Evolutionary conservation across 2,797 vertebrate species (phyloP).

Genomic region (Amniataba percoides): DNA sequence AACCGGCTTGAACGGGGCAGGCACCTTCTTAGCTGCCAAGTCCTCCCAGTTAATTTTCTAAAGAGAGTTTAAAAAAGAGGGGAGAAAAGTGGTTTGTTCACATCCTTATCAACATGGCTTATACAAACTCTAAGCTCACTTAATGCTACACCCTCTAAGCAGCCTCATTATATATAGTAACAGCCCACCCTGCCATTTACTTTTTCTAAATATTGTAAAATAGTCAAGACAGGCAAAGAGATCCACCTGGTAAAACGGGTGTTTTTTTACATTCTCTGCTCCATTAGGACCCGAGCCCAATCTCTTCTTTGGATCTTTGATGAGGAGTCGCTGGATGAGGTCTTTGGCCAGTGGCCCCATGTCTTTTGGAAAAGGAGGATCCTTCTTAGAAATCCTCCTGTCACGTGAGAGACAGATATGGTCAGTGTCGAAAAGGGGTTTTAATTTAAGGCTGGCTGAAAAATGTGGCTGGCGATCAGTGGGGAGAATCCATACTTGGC

Average conservation of each 20-base stretch:
- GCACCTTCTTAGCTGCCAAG: constrained; percentile 94
- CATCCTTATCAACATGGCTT: background rate
- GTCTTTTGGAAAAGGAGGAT: constrained; percentile 95
- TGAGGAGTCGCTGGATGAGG: constrained; percentile 92
- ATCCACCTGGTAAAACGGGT: constrained; percentile 95
- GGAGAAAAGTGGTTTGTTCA: background rate
- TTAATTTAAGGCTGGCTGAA: background rate
- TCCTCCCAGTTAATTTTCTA: constrained; percentile 98
- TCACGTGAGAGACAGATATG: constrained; percentile 53
- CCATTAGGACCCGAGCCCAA: constrained; percentile 92
- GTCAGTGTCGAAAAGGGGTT: constrained; percentile 33
- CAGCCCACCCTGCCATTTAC: constrained; percentile 27
- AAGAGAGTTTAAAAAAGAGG: constrained; percentile 30
- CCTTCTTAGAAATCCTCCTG: constrained; percentile 98
- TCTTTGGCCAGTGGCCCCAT: constrained; percentile 94
- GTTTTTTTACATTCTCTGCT: constrained; percentile 93
- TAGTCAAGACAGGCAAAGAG: background rate
- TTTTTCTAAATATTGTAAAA: constrained; percentile 43
- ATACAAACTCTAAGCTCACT: constrained; percentile 17
- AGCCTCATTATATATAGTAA: constrained; percentile 6
- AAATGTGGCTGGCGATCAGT: background rate
- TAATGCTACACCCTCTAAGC: constrained; percentile 7
- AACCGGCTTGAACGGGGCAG: constrained; percentile 95
- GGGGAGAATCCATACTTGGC: constrained; percentile 88
- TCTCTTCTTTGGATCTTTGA: constrained; percentile 96